Evolutionary conservation across 1,140 invertebrate species (phyloP), one percentile per base, ranked within the genome.

Genomic region (Leptestheria dahalacensis): DNA sequence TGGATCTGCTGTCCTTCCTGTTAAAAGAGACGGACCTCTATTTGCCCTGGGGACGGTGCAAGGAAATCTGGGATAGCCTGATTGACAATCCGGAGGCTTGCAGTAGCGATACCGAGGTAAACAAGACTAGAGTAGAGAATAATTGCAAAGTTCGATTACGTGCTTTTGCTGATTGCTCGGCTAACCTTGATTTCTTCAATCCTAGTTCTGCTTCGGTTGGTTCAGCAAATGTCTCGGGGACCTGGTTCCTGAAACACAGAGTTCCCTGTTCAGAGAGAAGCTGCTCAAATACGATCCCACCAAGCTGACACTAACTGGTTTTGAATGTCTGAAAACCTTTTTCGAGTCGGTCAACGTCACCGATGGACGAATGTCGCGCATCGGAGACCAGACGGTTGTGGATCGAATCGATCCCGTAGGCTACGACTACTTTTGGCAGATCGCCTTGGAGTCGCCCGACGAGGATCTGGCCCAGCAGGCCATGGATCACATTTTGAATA

Each of bases 11-110:
- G 24, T 71, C 74, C 60, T 77, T 77, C 65, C 64, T 77, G 21
- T 66, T 78, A 25, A 74, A 77, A 69, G 75, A 77, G 61, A 74
- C 74, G 24, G 72, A 73, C 52, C 65, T 77, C 4, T 77, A 76
- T 66, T 64, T 78, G 48, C 68, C 71, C 18, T 77, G 74, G 73
- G 68, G 67, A 48, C 64, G 74, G 57, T 74, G 73, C 41, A 69
- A 73, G 57, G 76, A 78, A 59, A 70, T 78, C 49, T 78, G 77
- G 77, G 69, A 73, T 24, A 72, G 72, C 10, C 67, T 78, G 57
- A 69, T 76, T 2, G 69, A 67, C 28, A 74, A 72, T 54, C 62
- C 67, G 4, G 70, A 73, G 48, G 72, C 74, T 20, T 77, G 73
- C 67, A 68, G 71, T 26, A 71, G 68, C 67, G 74, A 76, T 59